Evolutionary conservation across 1,140 invertebrate species (phyloP), one percentile per base, ranked within the genome.

Genomic region (Papilio polytes): DNA sequence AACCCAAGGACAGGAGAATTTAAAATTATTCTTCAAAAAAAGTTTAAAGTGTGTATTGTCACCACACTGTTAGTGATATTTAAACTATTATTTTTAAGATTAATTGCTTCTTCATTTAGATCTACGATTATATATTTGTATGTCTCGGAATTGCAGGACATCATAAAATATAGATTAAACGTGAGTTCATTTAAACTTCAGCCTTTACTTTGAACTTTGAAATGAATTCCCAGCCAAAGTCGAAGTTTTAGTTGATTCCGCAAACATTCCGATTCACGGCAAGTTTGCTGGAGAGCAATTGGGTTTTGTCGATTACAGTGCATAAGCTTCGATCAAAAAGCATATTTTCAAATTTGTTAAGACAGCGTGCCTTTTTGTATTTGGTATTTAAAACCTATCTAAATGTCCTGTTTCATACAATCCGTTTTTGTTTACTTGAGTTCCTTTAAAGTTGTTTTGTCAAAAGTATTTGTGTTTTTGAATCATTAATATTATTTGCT

Each of bases 201-300:
- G 63, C 13, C 26, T 70, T 70, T 13, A 70, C 26, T 26, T 70
- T 70, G 63, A 70, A 70, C 63, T 70, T 70, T 31, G 10, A 70
- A 70, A 70, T 70, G 63, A 70, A 70, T 70, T 70, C 15, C 26
- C 4, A 70, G 63, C 63, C 18, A 70, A 70, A 70, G 63, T 70
- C 13, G 20, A 70, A 70, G 63, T 70, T 70, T 70, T 70, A 70
- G 63, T 70, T 70, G 63, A 70, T 31, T 70, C 63, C 63, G 26
- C 63, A 70, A 70, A 26, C 63, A 70, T 70, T 66, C 59, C 20
- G 18, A 66, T 66, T 70, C 63, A 70, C 26, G 59, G 20, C 22
- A 70, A 70, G 63, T 70, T 70, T 70, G 63, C 26, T 70, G 26
- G 9, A 31, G 63, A 31, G 26, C 26, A 15, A 31, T 70, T 31